phyloP scores from a whole-genome alignment of 2,113 vertebrate genomes.

The Eptatretus burgeri region DNA sequence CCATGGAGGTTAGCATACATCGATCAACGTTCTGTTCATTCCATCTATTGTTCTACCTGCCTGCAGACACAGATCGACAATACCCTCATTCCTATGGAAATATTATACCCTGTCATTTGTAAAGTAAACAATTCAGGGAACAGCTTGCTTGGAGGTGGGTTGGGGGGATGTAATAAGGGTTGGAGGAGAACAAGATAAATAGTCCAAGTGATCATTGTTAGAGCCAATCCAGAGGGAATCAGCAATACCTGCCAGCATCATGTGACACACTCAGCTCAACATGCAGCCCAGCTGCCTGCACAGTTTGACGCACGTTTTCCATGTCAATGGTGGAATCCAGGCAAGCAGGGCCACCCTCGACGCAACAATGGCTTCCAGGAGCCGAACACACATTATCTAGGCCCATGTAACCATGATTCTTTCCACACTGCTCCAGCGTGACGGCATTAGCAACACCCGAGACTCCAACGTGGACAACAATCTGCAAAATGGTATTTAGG shows the following conservation, averaged over 20 bases:
- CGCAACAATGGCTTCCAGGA: slow-evolving; percentile 2
- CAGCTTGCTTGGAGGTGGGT: neutral
- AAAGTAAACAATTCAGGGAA: neutral
- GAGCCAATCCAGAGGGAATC: neutral
- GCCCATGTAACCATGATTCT: slow-evolving; percentile 1
- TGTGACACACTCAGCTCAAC: slow-evolving; percentile 1
- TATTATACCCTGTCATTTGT: neutral
- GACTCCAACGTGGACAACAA: slow-evolving; percentile 2
- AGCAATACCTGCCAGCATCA: slow-evolving; percentile 1
- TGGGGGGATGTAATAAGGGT: neutral
- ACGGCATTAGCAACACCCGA: neutral
- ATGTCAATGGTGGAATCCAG: slow-evolving; percentile 1
- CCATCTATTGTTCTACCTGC: no score
- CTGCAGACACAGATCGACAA: no score
- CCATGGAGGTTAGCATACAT: no score
- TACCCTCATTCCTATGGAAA: neutral
- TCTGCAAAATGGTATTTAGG: neutral
- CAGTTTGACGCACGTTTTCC: slow-evolving; percentile 2
- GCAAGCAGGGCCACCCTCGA: slow-evolving; percentile 4
- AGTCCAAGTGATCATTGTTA: neutral
- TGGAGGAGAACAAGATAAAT: neutral
- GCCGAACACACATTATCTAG: neutral
- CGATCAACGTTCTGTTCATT: no score
- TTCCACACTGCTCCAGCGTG: slow-evolving; percentile 1
- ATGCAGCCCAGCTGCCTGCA: slow-evolving; percentile 2